phyloP scores from a whole-genome alignment of 2,797 vertebrate genomes.

The Neosilurus hyrtlii region DNA sequence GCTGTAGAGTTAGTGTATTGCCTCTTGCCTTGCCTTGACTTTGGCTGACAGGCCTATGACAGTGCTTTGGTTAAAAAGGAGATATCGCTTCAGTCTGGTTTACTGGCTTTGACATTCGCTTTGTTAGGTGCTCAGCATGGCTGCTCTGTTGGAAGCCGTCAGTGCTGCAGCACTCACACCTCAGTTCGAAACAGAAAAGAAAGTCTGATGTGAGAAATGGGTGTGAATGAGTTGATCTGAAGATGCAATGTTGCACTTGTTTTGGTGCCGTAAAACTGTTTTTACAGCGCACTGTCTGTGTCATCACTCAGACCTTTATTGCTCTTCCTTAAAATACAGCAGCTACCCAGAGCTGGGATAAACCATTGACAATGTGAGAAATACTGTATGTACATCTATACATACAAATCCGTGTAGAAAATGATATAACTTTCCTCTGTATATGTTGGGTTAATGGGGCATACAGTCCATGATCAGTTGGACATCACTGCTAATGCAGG shows the following conservation, averaged over 20 bases:
- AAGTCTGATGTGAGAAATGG: slow-evolving; percentile 42
- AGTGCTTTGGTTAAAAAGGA: slow-evolving; percentile 21
- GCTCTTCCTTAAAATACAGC: slow-evolving; percentile 14
- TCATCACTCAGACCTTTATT: slow-evolving; percentile 37
- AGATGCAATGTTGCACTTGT: background rate
- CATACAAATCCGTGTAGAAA: no score
- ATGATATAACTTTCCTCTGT: background rate
- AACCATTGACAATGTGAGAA: background rate
- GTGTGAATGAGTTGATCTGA: slow-evolving; percentile 16
- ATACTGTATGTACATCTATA: no score
- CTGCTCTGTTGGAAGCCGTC: slow-evolving; percentile 6
- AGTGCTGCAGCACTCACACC: slow-evolving; percentile 21
- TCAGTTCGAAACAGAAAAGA: slow-evolving; percentile 10
- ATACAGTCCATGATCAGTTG: background rate
- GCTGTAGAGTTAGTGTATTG: slow-evolving; percentile 15
- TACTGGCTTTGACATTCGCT: slow-evolving; percentile 33
- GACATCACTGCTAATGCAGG: background rate
- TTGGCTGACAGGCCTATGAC: slow-evolving; percentile 5
- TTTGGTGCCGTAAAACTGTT: slow-evolving; percentile 26
- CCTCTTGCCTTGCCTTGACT: slow-evolving; percentile 2
- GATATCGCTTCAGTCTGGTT: slow-evolving; percentile 22
- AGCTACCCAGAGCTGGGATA: no score
- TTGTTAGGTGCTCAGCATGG: slow-evolving; percentile 25
- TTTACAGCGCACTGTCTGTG: slow-evolving; percentile 27
- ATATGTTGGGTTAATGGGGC: slow-evolving; percentile 11